Conservation (phyloP, 2,113 vertebrate species). For the Corvus hawaiiensis region DNA sequence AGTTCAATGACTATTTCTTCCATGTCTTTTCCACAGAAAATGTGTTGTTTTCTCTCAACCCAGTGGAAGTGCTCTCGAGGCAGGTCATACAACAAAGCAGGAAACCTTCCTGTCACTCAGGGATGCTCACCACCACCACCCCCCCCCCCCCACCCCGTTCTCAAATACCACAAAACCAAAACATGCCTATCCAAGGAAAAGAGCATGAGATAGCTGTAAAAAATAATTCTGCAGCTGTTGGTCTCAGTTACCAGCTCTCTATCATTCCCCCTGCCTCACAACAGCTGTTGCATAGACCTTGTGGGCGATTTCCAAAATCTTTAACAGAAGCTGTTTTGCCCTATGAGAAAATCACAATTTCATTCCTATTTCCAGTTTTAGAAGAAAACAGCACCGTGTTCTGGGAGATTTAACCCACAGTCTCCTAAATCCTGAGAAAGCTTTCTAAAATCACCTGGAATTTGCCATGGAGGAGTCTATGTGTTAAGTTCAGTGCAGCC, state of each 20-base stretch:
- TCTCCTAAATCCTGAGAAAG: not conserved
- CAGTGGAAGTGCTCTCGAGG: not conserved
- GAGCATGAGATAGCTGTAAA: not conserved
- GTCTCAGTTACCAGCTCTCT: not conserved
- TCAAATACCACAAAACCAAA: not conserved
- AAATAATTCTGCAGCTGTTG: conserved; percentile 27
- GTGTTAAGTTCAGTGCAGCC: not conserved
- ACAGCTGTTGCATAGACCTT: conserved; percentile 7
- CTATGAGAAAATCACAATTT: not conserved
- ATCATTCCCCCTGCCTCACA: not conserved
- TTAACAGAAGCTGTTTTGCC: not conserved
- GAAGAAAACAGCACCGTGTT: not conserved
- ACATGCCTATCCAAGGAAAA: not conserved
- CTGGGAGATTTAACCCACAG: not conserved
- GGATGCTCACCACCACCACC: not conserved
- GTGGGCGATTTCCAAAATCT: not conserved
- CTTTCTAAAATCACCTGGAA: not conserved
- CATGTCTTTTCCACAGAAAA: not conserved
- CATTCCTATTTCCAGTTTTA: not conserved
- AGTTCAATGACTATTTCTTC: not conserved
- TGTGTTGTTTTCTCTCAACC: not conserved
- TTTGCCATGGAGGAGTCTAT: not conserved
- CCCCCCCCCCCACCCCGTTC: not conserved
- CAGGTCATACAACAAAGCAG: not conserved
- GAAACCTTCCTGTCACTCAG: not conserved